phyloP scores from a whole-genome alignment of 2,797 vertebrate genomes.

The Enteromius paludinosus region DNA sequence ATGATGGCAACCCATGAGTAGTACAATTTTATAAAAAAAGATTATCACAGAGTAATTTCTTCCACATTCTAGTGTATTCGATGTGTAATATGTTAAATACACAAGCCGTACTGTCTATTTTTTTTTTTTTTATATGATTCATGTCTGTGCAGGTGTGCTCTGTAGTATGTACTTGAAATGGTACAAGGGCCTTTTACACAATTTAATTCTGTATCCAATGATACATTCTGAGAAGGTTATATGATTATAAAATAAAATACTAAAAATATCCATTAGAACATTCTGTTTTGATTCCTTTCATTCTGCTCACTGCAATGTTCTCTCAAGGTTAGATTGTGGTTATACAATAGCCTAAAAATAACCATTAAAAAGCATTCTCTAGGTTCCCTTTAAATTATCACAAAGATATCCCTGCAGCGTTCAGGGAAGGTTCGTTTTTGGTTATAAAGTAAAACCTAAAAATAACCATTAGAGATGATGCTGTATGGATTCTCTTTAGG shows the following conservation, averaged over 20 bases:
- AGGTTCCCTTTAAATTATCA: not conserved
- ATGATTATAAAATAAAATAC: not conserved
- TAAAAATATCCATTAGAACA: slow-evolving; percentile 6
- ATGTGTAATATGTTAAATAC: slow-evolving; percentile 4
- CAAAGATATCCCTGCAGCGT: not conserved
- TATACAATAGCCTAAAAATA: slow-evolving; percentile 9
- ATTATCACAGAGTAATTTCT: not conserved
- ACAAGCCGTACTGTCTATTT: not conserved
- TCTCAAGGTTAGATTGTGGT: not conserved
- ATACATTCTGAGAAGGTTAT: slow-evolving; percentile 8
- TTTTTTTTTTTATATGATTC: slow-evolving; percentile 7
- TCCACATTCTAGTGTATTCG: not conserved
- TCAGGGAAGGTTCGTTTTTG: not conserved
- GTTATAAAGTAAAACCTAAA: slow-evolving; percentile 5
- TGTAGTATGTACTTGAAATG: slow-evolving; percentile 3
- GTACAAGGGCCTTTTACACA: not conserved
- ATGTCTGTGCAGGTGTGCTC: slow-evolving; percentile 11
- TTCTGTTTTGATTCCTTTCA: not conserved
- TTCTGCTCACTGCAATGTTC: not conserved
- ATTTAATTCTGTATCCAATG: not conserved
- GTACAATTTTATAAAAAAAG: not conserved
- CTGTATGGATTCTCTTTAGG: not conserved
- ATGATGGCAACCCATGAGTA: not conserved
- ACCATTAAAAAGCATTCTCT: not conserved
- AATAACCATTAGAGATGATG: not conserved